Base-by-base conservation (phyloP, 2,113 vertebrate species). In the Oophaga pumilio region DNA sequence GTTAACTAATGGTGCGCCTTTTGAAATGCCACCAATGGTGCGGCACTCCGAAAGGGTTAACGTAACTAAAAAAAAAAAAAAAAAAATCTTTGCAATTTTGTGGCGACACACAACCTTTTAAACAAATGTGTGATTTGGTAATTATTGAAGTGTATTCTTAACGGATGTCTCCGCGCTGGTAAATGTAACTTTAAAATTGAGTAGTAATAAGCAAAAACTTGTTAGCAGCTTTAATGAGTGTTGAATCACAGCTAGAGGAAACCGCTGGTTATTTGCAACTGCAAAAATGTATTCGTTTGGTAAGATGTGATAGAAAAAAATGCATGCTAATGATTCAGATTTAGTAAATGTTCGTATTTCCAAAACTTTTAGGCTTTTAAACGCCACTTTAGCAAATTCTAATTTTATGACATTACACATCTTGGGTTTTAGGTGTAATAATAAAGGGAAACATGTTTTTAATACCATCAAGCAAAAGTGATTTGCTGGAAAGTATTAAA, bases 161-260 rank as follows among this genome's bases (percentile, higher is more conserved):
- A 90, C 56, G 80, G 85, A 89, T 91, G 26, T 88, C 68, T 90
- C 90, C 85, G 82, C 68, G 87, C 89, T 84, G 73, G 84, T 90
- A 91, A 91, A 85, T 89, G 68, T 90, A 91, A 91, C 86, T 90
- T 59, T 84, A 90, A 81, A 90, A 89, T 89, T 90, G 87, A 91
- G 81, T 60, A 86, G 66, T 89, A 91, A 89, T 90, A 89, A 89
- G 62, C 87, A 90, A 90, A 90, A 91, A 85, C 87, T 91, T 91
- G 69, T 91, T 91, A 90, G 79, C 87, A 92, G 71, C 66, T 91
- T 89, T 90, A 79, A 89, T 91, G 88, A 91, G 90, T 90, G 81
- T 89, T 90, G 89, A 90, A 89, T 90, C 68, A 85, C 87, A 90
- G 88, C 88, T 89, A 91, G 79, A 90, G 88, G 50, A 89, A 89